phyloP scores from a whole-genome alignment of 1,140 invertebrate genomes.

The Cydia strobilella region DNA sequence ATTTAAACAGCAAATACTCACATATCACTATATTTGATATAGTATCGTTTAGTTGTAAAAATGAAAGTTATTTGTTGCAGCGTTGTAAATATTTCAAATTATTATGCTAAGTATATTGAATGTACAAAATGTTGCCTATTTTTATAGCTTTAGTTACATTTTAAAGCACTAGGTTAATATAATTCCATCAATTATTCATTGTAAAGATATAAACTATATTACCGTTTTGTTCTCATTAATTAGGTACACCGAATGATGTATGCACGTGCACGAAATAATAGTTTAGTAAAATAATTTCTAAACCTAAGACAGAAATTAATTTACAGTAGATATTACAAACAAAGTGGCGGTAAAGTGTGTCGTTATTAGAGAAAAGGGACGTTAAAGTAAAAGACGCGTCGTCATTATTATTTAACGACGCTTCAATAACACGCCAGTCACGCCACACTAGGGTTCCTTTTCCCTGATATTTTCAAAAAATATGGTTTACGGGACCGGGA shows the following conservation, averaged over 20 bases:
- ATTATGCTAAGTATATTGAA: conserved; percentile 24
- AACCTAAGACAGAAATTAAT: conserved; percentile 5
- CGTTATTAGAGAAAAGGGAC: no score
- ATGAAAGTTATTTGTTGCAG: conserved; percentile 27
- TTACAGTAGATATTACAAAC: background rate
- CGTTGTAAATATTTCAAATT: conserved; percentile 29
- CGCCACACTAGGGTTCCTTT: no score
- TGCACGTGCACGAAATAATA: background rate
- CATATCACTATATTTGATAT: conserved; percentile 40
- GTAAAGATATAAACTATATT: background rate
- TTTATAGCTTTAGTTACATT: conserved; percentile 32
- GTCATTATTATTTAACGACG: no score
- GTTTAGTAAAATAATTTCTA: background rate
- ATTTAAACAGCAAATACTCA: conserved; percentile 39
- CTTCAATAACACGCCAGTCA: no score
- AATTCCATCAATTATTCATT: background rate
- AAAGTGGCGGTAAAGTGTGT: background rate
- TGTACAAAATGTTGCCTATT: conserved; percentile 41
- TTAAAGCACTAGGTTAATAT: conserved; percentile 10
- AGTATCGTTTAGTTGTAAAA: background rate
- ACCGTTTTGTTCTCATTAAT: background rate
- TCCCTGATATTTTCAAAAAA: no score
- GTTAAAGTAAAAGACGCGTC: no score
- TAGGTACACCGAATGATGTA: conserved; percentile 1
- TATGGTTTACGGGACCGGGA: no score